Evolutionary conservation across 2,113 vertebrate species (phyloP).

Genomic region (Phoxinus phoxinus): DNA sequence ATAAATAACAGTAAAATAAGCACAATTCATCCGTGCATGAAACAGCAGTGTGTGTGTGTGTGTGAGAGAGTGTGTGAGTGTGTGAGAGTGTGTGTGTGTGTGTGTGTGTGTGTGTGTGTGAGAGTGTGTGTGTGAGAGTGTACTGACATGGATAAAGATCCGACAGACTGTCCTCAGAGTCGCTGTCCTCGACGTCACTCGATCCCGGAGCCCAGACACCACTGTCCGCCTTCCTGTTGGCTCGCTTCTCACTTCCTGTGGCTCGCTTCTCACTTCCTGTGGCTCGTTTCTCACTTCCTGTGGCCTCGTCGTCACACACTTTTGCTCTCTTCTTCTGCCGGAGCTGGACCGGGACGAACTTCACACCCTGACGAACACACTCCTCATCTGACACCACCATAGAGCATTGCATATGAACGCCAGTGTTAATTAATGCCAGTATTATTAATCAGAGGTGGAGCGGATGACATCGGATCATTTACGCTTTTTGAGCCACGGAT

Average conservation of each 20-base stretch:
- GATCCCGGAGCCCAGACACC: constrained; percentile 78
- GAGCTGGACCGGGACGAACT: constrained; percentile 82
- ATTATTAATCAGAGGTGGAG: too few species aligned
- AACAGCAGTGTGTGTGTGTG: too few species aligned
- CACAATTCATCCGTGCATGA: too few species aligned
- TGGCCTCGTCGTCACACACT: constrained; percentile 53
- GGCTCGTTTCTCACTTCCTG: background rate
- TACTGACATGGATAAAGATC: constrained; percentile 92
- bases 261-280: background rate
- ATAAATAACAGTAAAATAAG: too few species aligned
- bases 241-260: constrained; percentile 37
- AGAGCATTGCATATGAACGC: background rate
- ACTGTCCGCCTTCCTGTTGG: constrained; percentile 55
- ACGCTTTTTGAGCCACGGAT: too few species aligned
- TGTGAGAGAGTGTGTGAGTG: too few species aligned
- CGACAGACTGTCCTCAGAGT: constrained; percentile 91
- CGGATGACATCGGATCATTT: too few species aligned
- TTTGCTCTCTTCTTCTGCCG: constrained; percentile 62
- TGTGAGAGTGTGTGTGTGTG: too few species aligned
- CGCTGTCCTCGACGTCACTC: constrained; percentile 72
- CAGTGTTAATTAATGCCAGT: too few species aligned
- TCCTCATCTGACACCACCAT: constrained; percentile 80
- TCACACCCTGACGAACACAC: constrained; percentile 80
- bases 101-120: too few species aligned
- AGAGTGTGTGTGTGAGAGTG: too few species aligned